phyloP scores from a whole-genome alignment of 2,113 vertebrate genomes.

The Ochotona princeps region DNA sequence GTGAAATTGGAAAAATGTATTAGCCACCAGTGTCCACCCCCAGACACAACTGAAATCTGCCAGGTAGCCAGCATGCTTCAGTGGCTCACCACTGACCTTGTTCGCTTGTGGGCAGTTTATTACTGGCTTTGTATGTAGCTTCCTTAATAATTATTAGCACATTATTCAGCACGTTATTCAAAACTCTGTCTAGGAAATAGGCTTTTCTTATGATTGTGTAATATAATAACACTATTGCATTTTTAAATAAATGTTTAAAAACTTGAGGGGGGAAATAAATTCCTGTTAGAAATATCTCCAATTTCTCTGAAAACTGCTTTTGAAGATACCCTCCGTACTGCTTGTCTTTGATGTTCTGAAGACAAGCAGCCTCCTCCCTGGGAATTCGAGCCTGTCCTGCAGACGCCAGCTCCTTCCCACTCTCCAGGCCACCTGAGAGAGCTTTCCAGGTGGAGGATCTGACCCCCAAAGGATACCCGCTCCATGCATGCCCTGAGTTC shows the following conservation, averaged over 20 bases:
- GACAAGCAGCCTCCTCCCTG: not conserved
- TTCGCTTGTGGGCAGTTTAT: not conserved
- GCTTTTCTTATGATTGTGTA: not conserved
- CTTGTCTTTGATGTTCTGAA: not conserved
- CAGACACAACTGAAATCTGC: conserved; percentile 40
- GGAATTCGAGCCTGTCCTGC: not conserved
- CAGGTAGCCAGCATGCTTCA: conserved; percentile 2
- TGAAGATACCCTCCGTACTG: not conserved
- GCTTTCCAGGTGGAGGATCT: not conserved
- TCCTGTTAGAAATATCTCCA: not conserved
- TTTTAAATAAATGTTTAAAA: not conserved
- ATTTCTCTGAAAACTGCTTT: not conserved
- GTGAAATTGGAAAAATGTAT: conserved; percentile 48
- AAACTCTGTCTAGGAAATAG: not conserved
- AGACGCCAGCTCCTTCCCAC: not conserved
- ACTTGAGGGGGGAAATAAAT: not conserved
- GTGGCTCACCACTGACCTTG: not conserved
- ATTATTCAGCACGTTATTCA: not conserved
- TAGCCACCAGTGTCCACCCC: conserved; percentile 16
- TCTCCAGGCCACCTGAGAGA: not conserved
- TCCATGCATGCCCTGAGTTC: not conserved
- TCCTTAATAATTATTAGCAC: conserved; percentile 31
- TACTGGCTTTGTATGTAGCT: not conserved
- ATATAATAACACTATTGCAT: not conserved
- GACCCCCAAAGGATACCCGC: not conserved